Percentiles rank a stretch among this genome's conserved stretches.
Conservation (phyloP, 1,140 invertebrate genomes). For the Episyrphus balteatus region DNA sequence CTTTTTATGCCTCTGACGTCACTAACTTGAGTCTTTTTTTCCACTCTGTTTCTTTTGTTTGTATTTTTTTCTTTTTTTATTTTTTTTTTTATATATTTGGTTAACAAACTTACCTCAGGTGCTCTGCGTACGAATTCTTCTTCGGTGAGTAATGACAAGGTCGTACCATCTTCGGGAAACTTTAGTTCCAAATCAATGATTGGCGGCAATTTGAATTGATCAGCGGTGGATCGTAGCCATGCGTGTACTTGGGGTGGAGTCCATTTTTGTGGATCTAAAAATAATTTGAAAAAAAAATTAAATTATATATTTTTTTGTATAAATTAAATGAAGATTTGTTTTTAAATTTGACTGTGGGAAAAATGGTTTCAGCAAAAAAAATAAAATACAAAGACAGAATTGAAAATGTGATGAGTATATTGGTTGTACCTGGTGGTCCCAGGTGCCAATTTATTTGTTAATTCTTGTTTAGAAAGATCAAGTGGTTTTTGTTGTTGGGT, state of each 20-base stretch:
- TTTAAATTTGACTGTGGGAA: no score
- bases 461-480: no score
- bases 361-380: no score
- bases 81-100: slow-evolving; percentile 1
- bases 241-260: slow-evolving; percentile 67
- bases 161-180: slow-evolving; percentile 50
- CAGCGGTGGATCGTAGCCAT: slow-evolving; percentile 76
- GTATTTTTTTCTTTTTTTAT: slow-evolving; percentile 3
- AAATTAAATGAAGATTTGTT: no score
- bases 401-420: no score
- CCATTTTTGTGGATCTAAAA: slow-evolving; percentile 77
- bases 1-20: no score
- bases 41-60: background rate
- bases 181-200: slow-evolving; percentile 63
- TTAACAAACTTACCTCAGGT: slow-evolving; percentile 54
- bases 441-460: no score
- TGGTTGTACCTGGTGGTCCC: no score
- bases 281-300: slow-evolving; percentile 17
- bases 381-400: no score
- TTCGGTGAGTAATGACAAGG: slow-evolving; percentile 63
- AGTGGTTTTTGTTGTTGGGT: no score
- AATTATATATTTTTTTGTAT: background rate
- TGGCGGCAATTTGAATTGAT: slow-evolving; percentile 61
- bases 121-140: slow-evolving; percentile 73
- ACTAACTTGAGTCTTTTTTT: no score